Conservation (phyloP, 2,113 vertebrate species). For the Nematolebias whitei region DNA sequence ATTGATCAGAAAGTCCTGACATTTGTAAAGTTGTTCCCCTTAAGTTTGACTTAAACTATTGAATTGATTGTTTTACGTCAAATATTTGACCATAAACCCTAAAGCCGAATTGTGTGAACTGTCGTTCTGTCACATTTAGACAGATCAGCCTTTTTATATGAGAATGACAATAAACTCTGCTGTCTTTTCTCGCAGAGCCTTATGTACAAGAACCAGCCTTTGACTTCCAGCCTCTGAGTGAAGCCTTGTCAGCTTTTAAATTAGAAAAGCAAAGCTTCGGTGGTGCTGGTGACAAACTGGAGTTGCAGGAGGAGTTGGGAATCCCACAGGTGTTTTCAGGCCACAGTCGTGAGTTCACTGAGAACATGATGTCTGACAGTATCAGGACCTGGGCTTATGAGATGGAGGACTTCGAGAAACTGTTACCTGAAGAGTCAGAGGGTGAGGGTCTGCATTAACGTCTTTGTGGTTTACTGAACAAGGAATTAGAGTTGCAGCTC, state of each 20-base stretch:
- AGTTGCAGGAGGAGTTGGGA: slow-evolving; percentile 6
- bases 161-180: neutral
- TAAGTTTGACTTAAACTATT: no score
- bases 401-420: slow-evolving; percentile 62
- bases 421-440: slow-evolving; percentile 43
- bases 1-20: no score
- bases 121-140: neutral
- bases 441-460: slow-evolving; percentile 49
- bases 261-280: slow-evolving; percentile 4
- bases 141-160: neutral
- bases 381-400: neutral
- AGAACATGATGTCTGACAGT: slow-evolving; percentile 35
- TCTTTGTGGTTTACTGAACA: no score
- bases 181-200: slow-evolving; percentile 65
- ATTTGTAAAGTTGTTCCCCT: no score
- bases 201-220: slow-evolving; percentile 16
- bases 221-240: slow-evolving; percentile 48
- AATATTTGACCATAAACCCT: neutral
- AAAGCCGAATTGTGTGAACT: neutral
- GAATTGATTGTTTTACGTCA: neutral
- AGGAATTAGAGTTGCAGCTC: neutral
- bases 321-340: neutral
- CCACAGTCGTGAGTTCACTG: slow-evolving; percentile 43
- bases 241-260: slow-evolving; percentile 50
- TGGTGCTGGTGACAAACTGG: neutral